Evolutionary conservation across 1,140 invertebrate species (phyloP).

Genomic region (Philopotamus ludificatus): DNA sequence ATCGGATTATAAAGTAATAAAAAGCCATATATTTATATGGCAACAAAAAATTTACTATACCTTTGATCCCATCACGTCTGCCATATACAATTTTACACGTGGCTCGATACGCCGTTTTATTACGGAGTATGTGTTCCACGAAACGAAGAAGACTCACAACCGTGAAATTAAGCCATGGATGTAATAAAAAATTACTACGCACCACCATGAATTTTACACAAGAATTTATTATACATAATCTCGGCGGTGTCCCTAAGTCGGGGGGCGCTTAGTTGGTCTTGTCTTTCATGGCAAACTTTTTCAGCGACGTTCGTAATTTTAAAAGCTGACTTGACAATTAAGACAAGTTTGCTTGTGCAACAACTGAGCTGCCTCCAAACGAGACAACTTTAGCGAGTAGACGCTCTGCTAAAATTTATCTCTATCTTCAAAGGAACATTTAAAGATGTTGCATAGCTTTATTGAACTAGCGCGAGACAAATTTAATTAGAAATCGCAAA

Average conservation of each 20-base stretch:
- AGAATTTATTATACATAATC: background rate
- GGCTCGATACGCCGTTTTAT: background rate
- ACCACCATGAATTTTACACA: background rate
- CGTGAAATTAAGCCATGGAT: background rate
- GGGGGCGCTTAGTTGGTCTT: too few species aligned
- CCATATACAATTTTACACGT: background rate
- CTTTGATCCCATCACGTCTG: background rate
- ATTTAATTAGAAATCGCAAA: too few species aligned
- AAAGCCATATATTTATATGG: too few species aligned
- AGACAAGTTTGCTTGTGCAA: constrained; percentile 32
- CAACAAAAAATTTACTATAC: background rate
- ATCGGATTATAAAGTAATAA: too few species aligned
- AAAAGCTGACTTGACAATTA: constrained; percentile 34
- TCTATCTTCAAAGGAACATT: constrained; percentile 27
- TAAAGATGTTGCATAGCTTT: constrained; percentile 28
- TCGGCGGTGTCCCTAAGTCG: too few species aligned
- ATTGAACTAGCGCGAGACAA: constrained; percentile 13
- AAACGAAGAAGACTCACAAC: background rate
- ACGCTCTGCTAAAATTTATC: constrained; percentile 30
- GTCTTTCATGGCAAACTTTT: too few species aligned
- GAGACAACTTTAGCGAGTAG: constrained; percentile 29
- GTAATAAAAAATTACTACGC: background rate
- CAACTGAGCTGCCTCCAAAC: constrained; percentile 7
- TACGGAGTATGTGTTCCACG: background rate
- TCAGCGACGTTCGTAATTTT: too few species aligned